Evolutionary conservation across 2,888 invertebrate genomes (phyloP), one percentile per base, ranked within the genome.

Genomic region (Ganaspis brasiliensis): DNA sequence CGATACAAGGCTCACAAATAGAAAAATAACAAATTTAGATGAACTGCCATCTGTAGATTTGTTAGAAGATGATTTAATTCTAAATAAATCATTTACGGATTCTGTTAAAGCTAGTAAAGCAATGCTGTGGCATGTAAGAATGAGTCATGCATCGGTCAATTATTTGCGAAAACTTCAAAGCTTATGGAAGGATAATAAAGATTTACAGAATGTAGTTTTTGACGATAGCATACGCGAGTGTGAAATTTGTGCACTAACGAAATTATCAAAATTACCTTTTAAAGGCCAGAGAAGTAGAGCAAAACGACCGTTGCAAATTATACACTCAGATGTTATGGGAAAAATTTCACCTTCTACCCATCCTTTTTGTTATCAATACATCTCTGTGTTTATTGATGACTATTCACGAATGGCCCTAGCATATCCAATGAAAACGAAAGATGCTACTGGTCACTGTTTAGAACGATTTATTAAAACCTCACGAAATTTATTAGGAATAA

Each of bases 281-380:
- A 14, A 49, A 5, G 16, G 16, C 49, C 49, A 49, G 14, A 14
- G 49, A 49, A 49, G 49, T 49, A 49, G 49, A 49, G 49, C 49
- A n/a, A 5, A 49, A 49, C 49, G 49, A 49, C 49, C 49, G 49
- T 16, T 49, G 49, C 79, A 82, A 56, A 82, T 79, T 55, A 76
- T 85, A 37, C 83, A 84, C 75, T 77, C 79, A 6, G 84, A 85
- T 71, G 76, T 78, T 3, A 85, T 84, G 82, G 81, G 83, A 10
- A 73, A 72, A n/a, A 81, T 83, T 6, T 76, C 63, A 37, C 81
- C 77, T 35, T 26, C 63, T 35, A 77, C 83, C 12, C 75, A 76
- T 72, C 83, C 84, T n/a, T 73, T 73, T 31, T 77, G 73, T 19
- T 75, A 79, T 52, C 78, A 55, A 79, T 83, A 76, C 40, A 84